phyloP scores from a whole-genome alignment of 2,797 vertebrate genomes.

The Arctocebus calabarensis region DNA sequence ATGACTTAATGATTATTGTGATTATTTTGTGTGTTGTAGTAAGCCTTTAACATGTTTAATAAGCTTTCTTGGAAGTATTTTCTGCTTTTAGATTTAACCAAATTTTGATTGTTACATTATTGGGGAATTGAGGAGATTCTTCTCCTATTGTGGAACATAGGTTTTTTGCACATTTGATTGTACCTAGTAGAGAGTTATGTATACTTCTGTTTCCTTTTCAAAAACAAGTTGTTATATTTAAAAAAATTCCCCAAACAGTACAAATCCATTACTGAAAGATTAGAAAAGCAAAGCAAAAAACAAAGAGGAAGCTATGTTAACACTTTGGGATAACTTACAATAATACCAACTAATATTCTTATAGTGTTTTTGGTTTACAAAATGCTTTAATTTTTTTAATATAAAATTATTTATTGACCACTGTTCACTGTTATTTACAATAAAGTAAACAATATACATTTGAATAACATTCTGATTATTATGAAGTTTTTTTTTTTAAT shows the following conservation, averaged over 20 bases:
- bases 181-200: conserved; percentile 29
- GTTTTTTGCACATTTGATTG: conserved; percentile 22
- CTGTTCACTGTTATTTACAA: too few relatives aligned
- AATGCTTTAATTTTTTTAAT: conserved; percentile 36
- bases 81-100: conserved; percentile 9
- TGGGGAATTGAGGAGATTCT: conserved; percentile 24
- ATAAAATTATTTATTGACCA: too few relatives aligned
- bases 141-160: not conserved
- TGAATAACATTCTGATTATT: too few relatives aligned
- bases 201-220: not conserved
- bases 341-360: conserved; percentile 32
- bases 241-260: conserved; percentile 22
- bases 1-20: not conserved
- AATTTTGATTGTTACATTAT: conserved; percentile 30
- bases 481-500: too few relatives aligned
- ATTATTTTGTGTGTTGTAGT: not conserved
- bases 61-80: conserved; percentile 34
- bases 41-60: conserved; percentile 40
- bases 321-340: conserved; percentile 6
- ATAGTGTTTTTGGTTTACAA: not conserved
- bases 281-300: conserved; percentile 24
- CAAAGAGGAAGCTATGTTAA: not conserved
- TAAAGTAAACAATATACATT: too few relatives aligned
- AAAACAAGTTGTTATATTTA: not conserved
- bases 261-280: not conserved